A percentile compares a stretch with the other conserved stretches of the same genome.
Evolutionary conservation across 2,113 vertebrate species (phyloP).

Genomic region (Onychostruthus taczanowskii): DNA sequence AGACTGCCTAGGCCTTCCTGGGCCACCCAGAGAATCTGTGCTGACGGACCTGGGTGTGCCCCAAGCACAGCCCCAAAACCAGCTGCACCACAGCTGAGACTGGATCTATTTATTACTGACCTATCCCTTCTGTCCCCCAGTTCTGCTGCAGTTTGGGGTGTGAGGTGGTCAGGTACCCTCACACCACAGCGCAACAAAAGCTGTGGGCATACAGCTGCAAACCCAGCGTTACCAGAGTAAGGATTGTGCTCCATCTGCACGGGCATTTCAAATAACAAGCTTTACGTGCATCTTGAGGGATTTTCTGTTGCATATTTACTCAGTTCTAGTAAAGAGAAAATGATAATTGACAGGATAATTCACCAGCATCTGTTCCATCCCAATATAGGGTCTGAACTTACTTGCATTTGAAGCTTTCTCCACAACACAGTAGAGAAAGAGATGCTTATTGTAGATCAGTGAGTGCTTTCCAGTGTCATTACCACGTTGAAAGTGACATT

Average conservation of each 20-base stretch:
- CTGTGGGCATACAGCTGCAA: neutral
- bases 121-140: neutral
- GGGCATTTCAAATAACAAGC: neutral
- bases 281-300: neutral
- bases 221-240: neutral
- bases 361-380: neutral
- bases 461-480: neutral
- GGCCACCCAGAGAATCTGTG: neutral
- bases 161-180: accelerated
- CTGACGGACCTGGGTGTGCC: neutral
- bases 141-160: neutral
- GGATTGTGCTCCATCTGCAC: neutral
- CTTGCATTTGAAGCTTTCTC: neutral
- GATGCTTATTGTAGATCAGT: neutral
- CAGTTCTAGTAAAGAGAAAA: neutral
- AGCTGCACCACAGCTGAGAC: neutral
- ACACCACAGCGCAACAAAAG: neutral
- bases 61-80: neutral
- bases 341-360: neutral
- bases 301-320: neutral
- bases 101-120: neutral
- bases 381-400: neutral
- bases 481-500: neutral
- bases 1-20: neutral
- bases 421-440: neutral